Percentiles rank a stretch among this genome's conserved stretches.
Evolutionary conservation across 2,797 vertebrate species (phyloP).

Genomic region (Oreonectes daqikongensis): DNA sequence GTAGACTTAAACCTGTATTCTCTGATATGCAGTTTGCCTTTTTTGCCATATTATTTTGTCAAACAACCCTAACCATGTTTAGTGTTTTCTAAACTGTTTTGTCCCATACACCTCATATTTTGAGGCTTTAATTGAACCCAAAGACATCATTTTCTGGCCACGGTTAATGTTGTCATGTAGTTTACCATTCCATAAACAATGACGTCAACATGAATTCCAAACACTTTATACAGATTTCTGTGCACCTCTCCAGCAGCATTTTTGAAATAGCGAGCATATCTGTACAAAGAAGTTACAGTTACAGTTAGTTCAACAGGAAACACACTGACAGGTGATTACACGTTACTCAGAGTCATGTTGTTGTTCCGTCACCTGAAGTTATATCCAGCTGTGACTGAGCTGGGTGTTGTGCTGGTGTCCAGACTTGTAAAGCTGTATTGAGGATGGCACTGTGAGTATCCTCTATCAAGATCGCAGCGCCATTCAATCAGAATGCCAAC

Average conservation of each 20-base stretch:
- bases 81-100: no score
- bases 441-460: slow-evolving; percentile 81
- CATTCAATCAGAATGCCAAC: slow-evolving; percentile 88
- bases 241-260: slow-evolving; percentile 72
- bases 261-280: slow-evolving; percentile 85
- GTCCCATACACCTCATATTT: no score
- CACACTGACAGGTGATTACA: neutral
- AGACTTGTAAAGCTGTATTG: slow-evolving; percentile 84
- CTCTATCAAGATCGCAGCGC: slow-evolving; percentile 90
- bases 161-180: no score
- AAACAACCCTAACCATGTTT: no score
- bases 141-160: no score
- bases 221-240: slow-evolving; percentile 84
- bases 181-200: slow-evolving; percentile 88
- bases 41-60: no score
- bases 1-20: no score
- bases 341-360: neutral
- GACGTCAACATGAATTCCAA: slow-evolving; percentile 86
- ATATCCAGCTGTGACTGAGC: slow-evolving; percentile 78
- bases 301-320: neutral
- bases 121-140: no score
- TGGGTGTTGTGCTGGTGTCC: slow-evolving; percentile 72
- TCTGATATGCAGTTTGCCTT: no score
- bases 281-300: slow-evolving; percentile 54
- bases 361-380: slow-evolving; percentile 85